Conservation (phyloP, 2,113 vertebrate genomes). For the Chlorocebus sabaeus region DNA sequence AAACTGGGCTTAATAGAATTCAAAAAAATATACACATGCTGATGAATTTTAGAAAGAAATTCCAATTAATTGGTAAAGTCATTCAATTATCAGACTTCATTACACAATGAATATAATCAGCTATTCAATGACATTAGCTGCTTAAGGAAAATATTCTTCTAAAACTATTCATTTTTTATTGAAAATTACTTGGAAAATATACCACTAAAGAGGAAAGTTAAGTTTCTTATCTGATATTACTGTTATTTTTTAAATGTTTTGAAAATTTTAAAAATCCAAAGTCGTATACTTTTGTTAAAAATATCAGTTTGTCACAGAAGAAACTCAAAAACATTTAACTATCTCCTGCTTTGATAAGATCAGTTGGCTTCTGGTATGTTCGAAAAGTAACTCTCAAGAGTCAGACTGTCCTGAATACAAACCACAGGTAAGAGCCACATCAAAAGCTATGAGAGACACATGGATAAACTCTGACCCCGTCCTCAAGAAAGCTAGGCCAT, state of each 20-base stretch:
- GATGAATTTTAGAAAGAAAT: slow-evolving; percentile 18
- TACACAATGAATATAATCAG: neutral
- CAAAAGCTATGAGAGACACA: neutral
- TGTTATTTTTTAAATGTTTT: neutral
- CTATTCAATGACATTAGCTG: neutral
- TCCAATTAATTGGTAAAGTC: neutral
- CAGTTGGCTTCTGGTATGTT: neutral
- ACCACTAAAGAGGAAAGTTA: neutral
- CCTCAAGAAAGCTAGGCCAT: neutral
- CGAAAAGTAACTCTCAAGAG: neutral
- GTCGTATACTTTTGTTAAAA: neutral
- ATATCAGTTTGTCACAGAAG: slow-evolving; percentile 5
- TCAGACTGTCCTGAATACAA: neutral
- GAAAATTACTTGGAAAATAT: neutral
- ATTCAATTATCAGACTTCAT: slow-evolving; percentile 21
- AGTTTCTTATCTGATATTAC: neutral
- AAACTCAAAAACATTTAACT: slow-evolving; percentile 37
- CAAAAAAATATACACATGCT: neutral
- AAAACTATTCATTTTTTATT: neutral
- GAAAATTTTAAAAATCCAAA: neutral
- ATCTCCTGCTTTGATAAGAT: neutral
- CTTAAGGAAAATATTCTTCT: neutral
- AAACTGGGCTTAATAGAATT: neutral
- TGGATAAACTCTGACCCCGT: neutral
- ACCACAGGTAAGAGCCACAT: neutral